phyloP scores from a whole-genome alignment of 2,797 vertebrate species.

The Sus cebifrons region DNA sequence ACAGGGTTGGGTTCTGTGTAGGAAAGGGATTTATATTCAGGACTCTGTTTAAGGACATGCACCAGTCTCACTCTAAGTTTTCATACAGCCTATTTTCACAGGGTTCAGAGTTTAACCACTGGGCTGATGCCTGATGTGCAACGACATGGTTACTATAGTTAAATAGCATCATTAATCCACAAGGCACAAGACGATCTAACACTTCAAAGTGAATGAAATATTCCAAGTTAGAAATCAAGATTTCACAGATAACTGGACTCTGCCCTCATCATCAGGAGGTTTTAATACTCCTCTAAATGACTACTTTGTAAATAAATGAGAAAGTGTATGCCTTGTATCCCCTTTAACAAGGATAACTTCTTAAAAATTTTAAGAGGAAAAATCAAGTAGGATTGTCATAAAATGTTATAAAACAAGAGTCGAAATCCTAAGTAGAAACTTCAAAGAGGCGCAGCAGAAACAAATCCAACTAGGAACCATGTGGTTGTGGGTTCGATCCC shows the following conservation, averaged over 20 bases:
- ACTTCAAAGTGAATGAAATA: background rate
- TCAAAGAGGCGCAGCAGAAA: background rate
- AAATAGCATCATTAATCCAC: background rate
- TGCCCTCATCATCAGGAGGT: background rate
- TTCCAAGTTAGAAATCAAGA: conserved; percentile 14
- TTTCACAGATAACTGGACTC: background rate
- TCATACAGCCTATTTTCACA: background rate
- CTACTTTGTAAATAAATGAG: background rate
- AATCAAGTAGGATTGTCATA: background rate
- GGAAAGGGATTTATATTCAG: background rate
- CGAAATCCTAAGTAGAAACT: background rate
- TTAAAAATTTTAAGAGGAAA: conserved; percentile 46
- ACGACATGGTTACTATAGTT: background rate
- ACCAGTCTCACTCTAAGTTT: background rate
- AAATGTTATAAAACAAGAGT: conserved; percentile 12
- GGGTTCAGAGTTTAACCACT: background rate
- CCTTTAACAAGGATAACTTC: background rate
- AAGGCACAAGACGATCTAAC: accelerated
- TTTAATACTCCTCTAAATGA: background rate
- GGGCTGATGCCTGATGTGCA: background rate
- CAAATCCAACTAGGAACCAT: too few species aligned
- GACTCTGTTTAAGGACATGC: too few species aligned
- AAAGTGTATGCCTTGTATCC: background rate
- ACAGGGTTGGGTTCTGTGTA: background rate
- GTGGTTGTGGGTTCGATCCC: too few species aligned